These are phyloP conservation scores for Onychomys leucogaster DNA, from an alignment of 2,797 vertebrate genomes.

Conservation along the genomic window DNA sequence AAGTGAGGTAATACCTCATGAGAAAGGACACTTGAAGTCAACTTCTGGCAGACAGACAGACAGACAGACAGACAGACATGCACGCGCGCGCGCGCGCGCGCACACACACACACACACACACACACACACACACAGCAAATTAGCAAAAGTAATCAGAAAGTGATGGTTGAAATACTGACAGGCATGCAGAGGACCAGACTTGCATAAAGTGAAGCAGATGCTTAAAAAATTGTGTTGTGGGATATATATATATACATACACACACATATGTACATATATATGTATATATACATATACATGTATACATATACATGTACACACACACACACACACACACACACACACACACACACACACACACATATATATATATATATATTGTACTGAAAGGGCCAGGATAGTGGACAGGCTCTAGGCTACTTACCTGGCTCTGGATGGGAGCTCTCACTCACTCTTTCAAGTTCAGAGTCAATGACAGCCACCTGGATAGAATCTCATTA, in stretches of 20 bases:
- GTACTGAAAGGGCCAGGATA: fast-evolving
- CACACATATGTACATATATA: no score
- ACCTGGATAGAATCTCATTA: fast-evolving
- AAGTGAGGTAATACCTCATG: background rate
- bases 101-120: background rate
- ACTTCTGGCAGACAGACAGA: background rate
- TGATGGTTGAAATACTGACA: background rate
- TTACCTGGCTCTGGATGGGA: background rate
- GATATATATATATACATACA: no score
- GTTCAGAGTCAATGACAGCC: fast-evolving
- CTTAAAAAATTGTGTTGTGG: fast-evolving
- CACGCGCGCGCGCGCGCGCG: no score
- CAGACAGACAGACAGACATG: background rate
- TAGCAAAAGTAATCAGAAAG: background rate
- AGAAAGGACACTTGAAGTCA: background rate
- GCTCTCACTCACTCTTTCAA: no score
- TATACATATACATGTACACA: no score
- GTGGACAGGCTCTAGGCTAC: background rate
- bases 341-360: no score
- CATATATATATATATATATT: no score
- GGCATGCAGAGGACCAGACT: background rate
- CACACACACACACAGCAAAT: background rate
- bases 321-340: no score
- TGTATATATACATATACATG: no score
- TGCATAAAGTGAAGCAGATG: background rate